Percentiles rank a stretch among this genome's conserved stretches.
Evolutionary conservation across 2,888 invertebrate species (phyloP).

Genomic region (Agonopterix alstromeriana): DNA sequence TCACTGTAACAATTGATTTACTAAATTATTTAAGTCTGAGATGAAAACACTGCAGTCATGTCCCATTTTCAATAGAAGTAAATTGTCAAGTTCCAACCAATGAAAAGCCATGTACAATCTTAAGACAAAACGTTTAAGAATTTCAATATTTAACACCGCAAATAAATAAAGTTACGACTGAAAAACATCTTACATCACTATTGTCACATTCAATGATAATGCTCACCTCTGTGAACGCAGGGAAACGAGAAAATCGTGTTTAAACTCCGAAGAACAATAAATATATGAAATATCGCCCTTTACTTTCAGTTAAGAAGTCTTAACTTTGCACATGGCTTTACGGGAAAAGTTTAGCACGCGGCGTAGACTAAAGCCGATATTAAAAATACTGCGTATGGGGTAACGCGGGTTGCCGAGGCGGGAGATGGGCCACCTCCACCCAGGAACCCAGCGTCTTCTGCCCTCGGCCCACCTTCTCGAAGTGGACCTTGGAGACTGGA

Average conservation of each 20-base stretch:
- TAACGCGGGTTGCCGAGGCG: constrained; percentile 26
- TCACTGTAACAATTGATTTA: background rate
- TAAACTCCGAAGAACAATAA: constrained; percentile 33
- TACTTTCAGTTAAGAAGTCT: constrained; percentile 18
- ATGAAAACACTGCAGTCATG: constrained; percentile 8
- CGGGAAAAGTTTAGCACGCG: constrained; percentile 54
- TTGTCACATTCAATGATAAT: background rate
- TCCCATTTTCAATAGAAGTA: constrained; percentile 3
- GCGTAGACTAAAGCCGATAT: constrained; percentile 49
- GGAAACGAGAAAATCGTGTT: constrained; percentile 25
- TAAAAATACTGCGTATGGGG: constrained; percentile 49
- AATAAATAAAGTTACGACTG: constrained; percentile 5
- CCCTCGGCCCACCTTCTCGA: constrained; percentile 75
- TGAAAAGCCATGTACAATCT: constrained; percentile 12
- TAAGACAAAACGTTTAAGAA: constrained; percentile 2
- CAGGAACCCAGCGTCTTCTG: constrained; percentile 63
- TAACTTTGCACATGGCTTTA: constrained; percentile 46
- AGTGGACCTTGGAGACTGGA: constrained; percentile 81
- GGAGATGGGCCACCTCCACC: constrained; percentile 49
- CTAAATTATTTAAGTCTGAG: background rate
- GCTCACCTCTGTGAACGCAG: constrained; percentile 6
- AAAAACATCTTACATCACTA: constrained; percentile 3
- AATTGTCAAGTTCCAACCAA: constrained; percentile 1
- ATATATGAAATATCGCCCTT: constrained; percentile 23
- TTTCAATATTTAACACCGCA: background rate